Conservation (phyloP, 2,797 vertebrate genomes). For the Gymnocypris eckloni region DNA sequence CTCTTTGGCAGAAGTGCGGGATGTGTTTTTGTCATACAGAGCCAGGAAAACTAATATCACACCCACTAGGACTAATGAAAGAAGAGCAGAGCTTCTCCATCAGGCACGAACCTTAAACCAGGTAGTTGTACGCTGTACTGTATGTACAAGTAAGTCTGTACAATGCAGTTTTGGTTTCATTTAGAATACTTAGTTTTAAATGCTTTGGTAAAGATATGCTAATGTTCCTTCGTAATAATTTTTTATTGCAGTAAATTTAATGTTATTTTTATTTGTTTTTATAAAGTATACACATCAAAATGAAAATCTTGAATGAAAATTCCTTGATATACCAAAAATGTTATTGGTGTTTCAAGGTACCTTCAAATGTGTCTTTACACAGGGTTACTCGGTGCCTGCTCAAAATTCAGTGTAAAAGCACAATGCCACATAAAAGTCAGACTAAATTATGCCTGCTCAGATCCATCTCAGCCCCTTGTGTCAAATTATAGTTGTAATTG, state of each 20-base stretch:
- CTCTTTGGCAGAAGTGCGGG: constrained; percentile 75
- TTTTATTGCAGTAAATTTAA: background rate
- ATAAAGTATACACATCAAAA: background rate
- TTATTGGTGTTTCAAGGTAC: background rate
- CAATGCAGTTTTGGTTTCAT: background rate
- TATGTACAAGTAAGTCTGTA: background rate
- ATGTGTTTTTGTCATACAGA: constrained; percentile 90
- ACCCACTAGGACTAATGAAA: constrained; percentile 76
- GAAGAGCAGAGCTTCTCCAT: constrained; percentile 79
- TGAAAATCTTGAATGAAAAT: background rate
- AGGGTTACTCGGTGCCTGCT: too few species aligned
- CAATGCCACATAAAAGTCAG: background rate
- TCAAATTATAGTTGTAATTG: background rate
- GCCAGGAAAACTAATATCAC: constrained; percentile 89
- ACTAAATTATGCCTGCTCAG: background rate
- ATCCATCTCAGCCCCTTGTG: background rate
- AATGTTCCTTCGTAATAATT: background rate
- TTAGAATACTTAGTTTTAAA: background rate
- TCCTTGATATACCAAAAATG: background rate
- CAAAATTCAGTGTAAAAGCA: background rate
- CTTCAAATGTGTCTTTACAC: too few species aligned
- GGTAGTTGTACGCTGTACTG: constrained; percentile 70
- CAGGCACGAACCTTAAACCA: constrained; percentile 80
- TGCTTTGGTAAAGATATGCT: background rate
- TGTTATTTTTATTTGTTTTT: background rate